These are phyloP conservation scores for Hydrocynus forskahlii DNA, from an alignment of 2,797 vertebrate genomes.

Conservation along the genomic window DNA sequence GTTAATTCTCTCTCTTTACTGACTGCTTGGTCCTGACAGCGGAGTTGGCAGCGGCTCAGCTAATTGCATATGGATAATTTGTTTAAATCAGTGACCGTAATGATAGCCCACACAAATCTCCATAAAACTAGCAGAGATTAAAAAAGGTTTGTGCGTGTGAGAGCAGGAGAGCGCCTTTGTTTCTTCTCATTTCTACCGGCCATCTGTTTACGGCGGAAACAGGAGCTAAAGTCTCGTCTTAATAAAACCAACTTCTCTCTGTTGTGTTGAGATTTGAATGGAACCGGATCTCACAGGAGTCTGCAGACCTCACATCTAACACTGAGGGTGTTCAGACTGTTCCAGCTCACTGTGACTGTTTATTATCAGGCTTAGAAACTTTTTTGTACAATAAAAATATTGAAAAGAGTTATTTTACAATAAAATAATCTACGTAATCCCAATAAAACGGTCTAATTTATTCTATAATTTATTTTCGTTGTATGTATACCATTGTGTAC, in stretches of 20 bases:
- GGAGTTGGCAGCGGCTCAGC: conserved; percentile 13
- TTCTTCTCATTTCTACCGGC: background rate
- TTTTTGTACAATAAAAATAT: too few relatives aligned
- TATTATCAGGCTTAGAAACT: too few relatives aligned
- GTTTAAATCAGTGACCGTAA: conserved; percentile 23
- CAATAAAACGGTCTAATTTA: too few relatives aligned
- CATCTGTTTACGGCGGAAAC: conserved; percentile 3
- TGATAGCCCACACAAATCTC: conserved; percentile 11
- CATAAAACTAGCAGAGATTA: conserved; percentile 20
- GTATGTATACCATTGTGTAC: too few relatives aligned
- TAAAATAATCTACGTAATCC: too few relatives aligned
- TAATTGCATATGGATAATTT: conserved; percentile 24
- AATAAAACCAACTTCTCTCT: background rate
- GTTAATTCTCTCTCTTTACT: conserved; percentile 3
- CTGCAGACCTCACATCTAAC: background rate
- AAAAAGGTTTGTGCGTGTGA: conserved; percentile 1
- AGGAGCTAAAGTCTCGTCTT: background rate
- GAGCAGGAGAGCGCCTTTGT: background rate
- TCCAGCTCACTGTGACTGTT: background rate
- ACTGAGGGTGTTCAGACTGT: background rate
- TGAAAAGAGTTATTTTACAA: too few relatives aligned
- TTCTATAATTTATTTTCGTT: too few relatives aligned
- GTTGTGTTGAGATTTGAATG: background rate
- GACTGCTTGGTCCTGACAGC: background rate
- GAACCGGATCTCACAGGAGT: background rate